A percentile compares a stretch with the other conserved stretches of the same genome.
phyloP scores from a whole-genome alignment of 2,888 invertebrate species.

The Schizotus pectinicornis region DNA sequence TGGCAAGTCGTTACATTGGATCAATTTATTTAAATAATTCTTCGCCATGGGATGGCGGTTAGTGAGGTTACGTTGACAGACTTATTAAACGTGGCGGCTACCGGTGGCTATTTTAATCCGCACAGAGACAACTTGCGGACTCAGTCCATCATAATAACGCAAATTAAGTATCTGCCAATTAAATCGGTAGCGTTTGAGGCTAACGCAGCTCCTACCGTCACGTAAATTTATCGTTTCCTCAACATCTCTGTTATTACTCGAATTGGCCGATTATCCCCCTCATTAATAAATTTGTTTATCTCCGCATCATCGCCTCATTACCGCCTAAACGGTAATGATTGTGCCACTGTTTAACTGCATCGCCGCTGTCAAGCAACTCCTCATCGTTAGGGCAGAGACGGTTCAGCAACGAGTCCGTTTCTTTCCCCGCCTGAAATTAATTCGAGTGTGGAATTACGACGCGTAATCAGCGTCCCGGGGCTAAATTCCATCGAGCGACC shows the following conservation, averaged over 20 bases:
- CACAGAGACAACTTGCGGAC: slow-evolving; percentile 28
- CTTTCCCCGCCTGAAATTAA: no score
- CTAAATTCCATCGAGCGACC: no score
- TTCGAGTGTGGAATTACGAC: no score
- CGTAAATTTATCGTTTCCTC: slow-evolving; percentile 25
- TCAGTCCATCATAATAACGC: slow-evolving; percentile 25
- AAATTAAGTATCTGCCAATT: slow-evolving; percentile 34
- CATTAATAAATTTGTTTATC: background rate
- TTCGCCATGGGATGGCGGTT: slow-evolving; percentile 34
- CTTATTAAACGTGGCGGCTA: slow-evolving; percentile 36
- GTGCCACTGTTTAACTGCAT: no score
- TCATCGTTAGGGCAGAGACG: no score
- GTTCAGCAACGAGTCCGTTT: no score
- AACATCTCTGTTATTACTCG: slow-evolving; percentile 21
- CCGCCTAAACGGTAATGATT: no score
- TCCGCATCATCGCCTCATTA: background rate
- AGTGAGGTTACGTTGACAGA: slow-evolving; percentile 32
- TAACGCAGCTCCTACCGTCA: no score
- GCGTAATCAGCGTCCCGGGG: no score
- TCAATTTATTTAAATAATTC: slow-evolving; percentile 40
- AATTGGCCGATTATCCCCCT: background rate
- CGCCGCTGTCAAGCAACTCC: no score
- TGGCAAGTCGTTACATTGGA: slow-evolving; percentile 35
- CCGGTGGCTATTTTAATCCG: slow-evolving; percentile 30
- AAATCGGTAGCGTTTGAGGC: slow-evolving; percentile 12